Conservation (phyloP, 64 coral and sea anemone species). For the Stichodactyla mertensii region DNA sequence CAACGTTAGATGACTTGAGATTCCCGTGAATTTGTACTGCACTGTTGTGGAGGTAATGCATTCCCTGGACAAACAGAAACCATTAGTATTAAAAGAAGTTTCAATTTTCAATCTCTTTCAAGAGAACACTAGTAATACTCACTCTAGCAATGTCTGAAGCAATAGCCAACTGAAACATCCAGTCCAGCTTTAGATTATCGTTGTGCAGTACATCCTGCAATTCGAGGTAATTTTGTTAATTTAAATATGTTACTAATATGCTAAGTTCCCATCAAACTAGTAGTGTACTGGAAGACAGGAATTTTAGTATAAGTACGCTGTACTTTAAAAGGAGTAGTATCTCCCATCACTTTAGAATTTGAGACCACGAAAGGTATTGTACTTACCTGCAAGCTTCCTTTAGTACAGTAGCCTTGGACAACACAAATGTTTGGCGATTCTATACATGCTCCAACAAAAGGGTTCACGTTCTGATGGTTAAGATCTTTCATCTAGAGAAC, state of each 20-base stretch:
- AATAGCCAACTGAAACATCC: conserved; percentile 93
- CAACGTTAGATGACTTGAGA: conserved; percentile 81
- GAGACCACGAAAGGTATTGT: neutral
- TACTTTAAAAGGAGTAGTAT: too few species aligned
- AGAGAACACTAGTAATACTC: conserved; percentile 14
- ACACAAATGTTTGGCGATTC: conserved; percentile 68
- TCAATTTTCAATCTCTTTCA: neutral
- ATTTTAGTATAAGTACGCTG: too few species aligned
- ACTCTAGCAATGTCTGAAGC: conserved; percentile 79
- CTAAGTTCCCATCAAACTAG: too few species aligned
- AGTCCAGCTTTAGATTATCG: conserved; percentile 74
- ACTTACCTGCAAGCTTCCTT: conserved; percentile 84
- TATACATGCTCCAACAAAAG: conserved; percentile 76
- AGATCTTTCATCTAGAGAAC: conserved; percentile 58
- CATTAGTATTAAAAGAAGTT: neutral
- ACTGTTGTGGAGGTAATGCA: conserved; percentile 67
- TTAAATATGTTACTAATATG: too few species aligned
- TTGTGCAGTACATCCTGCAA: conserved; percentile 77
- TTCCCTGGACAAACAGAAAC: conserved; percentile 31
- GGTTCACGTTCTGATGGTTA: conserved; percentile 66
- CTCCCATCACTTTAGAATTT: too few species aligned
- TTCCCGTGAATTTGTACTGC: conserved; percentile 66
- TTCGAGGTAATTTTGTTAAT: neutral
- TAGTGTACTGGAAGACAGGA: too few species aligned
- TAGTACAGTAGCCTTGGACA: conserved; percentile 68